phyloP scores from a whole-genome alignment of 2,113 vertebrate species.

The Gasterosteus aculeatus region DNA sequence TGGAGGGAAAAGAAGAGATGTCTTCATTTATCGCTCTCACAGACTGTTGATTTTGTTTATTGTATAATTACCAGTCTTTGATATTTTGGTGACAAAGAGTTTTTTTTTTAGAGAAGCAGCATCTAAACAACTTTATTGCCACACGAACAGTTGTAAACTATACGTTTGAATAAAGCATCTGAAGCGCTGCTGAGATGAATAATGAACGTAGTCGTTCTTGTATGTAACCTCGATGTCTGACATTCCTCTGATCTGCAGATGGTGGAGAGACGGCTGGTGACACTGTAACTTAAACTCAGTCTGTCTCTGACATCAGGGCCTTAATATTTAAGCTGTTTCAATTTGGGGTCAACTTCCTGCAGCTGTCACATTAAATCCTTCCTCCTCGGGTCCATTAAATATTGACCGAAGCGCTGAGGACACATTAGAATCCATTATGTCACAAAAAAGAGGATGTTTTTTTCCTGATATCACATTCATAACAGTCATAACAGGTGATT shows the following conservation, averaged over 20 bases:
- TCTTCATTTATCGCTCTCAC: no score
- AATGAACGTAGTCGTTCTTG: no score
- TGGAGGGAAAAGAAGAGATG: no score
- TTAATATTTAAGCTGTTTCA: conserved; percentile 9
- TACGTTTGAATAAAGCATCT: no score
- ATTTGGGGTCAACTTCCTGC: conserved; percentile 11
- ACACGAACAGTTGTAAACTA: no score
- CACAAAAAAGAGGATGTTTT: not conserved
- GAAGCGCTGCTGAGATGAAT: no score
- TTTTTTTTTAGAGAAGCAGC: not conserved
- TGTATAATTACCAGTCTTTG: not conserved
- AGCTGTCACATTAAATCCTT: conserved; percentile 17
- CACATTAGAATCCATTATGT: conserved; percentile 29
- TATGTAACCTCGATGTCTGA: no score
- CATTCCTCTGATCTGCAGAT: no score
- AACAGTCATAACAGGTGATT: not conserved
- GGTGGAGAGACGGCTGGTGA: no score
- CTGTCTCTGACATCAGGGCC: not conserved
- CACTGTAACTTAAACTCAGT: no score
- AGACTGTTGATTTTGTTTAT: no score
- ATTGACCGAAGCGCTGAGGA: conserved; percentile 27
- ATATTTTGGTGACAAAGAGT: not conserved
- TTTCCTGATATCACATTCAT: conserved; percentile 6
- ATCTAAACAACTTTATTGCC: no score
- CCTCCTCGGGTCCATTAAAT: conserved; percentile 29